Conservation (phyloP, 2,888 invertebrate species). For the Parnassius orleans region DNA sequence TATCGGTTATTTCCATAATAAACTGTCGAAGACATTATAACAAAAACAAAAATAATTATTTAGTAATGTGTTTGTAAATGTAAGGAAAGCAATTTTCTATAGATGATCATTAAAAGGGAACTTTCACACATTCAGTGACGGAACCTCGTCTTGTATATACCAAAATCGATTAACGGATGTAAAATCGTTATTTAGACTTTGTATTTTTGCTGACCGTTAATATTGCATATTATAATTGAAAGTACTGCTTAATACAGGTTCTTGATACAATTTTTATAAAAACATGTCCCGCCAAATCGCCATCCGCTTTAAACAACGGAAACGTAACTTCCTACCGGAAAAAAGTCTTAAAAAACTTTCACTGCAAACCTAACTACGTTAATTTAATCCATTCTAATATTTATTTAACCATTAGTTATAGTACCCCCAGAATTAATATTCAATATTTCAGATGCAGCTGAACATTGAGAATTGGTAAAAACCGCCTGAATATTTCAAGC, state of each 20-base stretch:
- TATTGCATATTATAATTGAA: too few species aligned
- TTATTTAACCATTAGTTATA: too few species aligned
- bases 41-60: conserved; percentile 3
- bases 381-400: too few species aligned
- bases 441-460: too few species aligned
- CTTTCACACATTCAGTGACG: background rate
- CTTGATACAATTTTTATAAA: conserved; percentile 10
- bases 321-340: conserved; percentile 16
- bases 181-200: conserved; percentile 16
- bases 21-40: background rate
- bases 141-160: background rate
- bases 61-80: conserved; percentile 1
- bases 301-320: conserved; percentile 21
- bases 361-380: background rate
- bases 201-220: conserved; percentile 9
- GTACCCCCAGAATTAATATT: too few species aligned
- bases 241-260: background rate
- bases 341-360: conserved; percentile 21
- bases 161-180: conserved; percentile 20
- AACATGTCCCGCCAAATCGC: conserved; percentile 13
- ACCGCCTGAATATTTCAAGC: too few species aligned
- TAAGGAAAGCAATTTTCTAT: conserved; percentile 7
- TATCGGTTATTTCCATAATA: too few species aligned
- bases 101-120: conserved; percentile 4
- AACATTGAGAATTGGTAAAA: too few species aligned